These are phyloP conservation scores for Amaurobius ferox DNA, from an alignment of 2,888 invertebrate genomes.

Conservation along the genomic window DNA sequence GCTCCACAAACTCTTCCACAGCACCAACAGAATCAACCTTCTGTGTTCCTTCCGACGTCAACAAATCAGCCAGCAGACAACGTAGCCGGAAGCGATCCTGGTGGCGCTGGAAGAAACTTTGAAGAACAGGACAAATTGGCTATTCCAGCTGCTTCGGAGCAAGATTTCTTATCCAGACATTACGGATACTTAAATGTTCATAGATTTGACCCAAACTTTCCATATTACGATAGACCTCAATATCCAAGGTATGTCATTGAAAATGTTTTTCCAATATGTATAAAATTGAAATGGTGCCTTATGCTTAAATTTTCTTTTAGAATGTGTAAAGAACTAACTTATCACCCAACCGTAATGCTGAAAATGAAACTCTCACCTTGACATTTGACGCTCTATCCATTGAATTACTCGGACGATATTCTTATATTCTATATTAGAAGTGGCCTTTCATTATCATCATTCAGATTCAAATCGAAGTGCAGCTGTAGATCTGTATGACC, in stretches of 20 bases:
- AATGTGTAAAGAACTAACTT: too few species aligned
- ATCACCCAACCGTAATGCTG: too few species aligned
- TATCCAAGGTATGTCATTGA: slow-evolving; percentile 38
- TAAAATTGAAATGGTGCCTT: too few species aligned
- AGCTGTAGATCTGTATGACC: too few species aligned
- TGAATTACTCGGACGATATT: too few species aligned
- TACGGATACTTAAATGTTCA: slow-evolving; percentile 65
- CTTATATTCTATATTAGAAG: too few species aligned
- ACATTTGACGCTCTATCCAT: too few species aligned
- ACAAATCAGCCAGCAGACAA: slow-evolving; percentile 46
- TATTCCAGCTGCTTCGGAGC: slow-evolving; percentile 43
- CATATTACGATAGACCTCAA: slow-evolving; percentile 34
- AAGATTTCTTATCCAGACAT: slow-evolving; percentile 58
- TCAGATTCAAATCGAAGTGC: too few species aligned
- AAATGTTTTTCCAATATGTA: too few species aligned
- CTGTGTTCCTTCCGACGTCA: slow-evolving; percentile 30
- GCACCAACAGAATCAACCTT: slow-evolving; percentile 31
- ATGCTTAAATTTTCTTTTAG: too few species aligned
- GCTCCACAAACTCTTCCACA: slow-evolving; percentile 35
- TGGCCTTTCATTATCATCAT: too few species aligned
- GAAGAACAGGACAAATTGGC: slow-evolving; percentile 44
- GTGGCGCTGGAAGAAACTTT: slow-evolving; percentile 31
- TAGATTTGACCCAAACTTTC: slow-evolving; percentile 58
- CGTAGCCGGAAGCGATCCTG: neutral
- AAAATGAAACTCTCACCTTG: too few species aligned